Conservation (phyloP, 2,888 invertebrate species). For the Acanthosoma haemorrhoidale region DNA sequence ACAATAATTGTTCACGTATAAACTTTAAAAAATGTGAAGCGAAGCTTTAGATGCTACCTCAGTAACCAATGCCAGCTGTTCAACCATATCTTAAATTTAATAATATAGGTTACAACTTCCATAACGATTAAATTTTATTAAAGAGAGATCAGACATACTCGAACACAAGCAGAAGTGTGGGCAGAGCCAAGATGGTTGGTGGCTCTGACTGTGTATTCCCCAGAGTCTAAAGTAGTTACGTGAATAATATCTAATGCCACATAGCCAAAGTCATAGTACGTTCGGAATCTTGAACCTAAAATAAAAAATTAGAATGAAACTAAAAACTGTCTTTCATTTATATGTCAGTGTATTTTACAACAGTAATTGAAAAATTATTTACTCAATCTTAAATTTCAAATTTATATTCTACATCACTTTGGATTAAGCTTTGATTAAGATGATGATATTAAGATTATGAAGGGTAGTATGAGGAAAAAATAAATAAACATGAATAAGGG, state of each 20-base stretch:
- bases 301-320: neutral
- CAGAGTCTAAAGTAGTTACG: constrained; percentile 87
- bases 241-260: constrained; percentile 93
- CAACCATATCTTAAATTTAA: no score
- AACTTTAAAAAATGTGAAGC: no score
- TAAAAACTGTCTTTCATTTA: neutral
- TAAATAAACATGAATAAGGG: no score
- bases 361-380: neutral
- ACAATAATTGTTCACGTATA: no score
- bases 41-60: no score
- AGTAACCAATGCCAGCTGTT: no score
- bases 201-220: constrained; percentile 90
- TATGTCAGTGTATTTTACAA: neutral
- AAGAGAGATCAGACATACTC: constrained; percentile 48
- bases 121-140: neutral
- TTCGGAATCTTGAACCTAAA: constrained; percentile 73
- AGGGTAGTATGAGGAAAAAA: no score
- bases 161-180: constrained; percentile 83
- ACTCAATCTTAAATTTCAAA: neutral
- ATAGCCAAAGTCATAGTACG: constrained; percentile 95
- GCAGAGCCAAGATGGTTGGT: constrained; percentile 90
- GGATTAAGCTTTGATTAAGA: no score
- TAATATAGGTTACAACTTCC: neutral
- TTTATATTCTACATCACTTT: neutral
- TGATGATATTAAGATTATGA: no score